Percentiles rank a stretch among this genome's conserved stretches.
Evolutionary conservation across 2,888 invertebrate genomes (phyloP).

Genomic region (Gasteruption jaculator): DNA sequence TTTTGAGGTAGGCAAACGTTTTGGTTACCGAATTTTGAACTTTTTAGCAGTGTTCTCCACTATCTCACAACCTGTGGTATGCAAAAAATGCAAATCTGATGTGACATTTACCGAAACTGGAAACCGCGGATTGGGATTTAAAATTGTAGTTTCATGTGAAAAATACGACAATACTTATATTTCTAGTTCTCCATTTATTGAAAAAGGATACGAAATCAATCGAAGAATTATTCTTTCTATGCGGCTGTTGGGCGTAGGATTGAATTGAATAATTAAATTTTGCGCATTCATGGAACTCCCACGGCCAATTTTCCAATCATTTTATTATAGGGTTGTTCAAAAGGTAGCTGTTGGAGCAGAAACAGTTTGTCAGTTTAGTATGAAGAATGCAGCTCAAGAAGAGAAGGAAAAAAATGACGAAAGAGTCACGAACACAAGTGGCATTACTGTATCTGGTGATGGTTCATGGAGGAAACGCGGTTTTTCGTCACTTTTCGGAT

Average conservation of each 20-base stretch:
- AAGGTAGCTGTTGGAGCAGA: constrained; percentile 14
- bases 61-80: constrained; percentile 15
- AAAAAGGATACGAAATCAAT: constrained; percentile 21
- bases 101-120: constrained; percentile 15
- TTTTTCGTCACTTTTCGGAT: constrained; percentile 13
- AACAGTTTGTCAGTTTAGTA: constrained; percentile 15
- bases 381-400: constrained; percentile 15
- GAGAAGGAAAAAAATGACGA: constrained; percentile 9
- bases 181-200: constrained; percentile 11
- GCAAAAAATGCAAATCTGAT: constrained; percentile 15
- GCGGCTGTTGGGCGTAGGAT: constrained; percentile 17
- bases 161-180: constrained; percentile 6
- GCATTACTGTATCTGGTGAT: constrained; percentile 21
- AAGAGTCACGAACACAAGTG: constrained; percentile 5
- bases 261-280: constrained; percentile 1
- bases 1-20: constrained; percentile 7
- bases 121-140: constrained; percentile 17
- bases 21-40: constrained; percentile 17
- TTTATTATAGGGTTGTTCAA: constrained; percentile 18
- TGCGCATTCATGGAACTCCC: constrained; percentile 33
- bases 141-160: constrained; percentile 16
- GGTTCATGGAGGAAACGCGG: constrained; percentile 20
- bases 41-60: constrained; percentile 15
- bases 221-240: constrained; percentile 18
- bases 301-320: constrained; percentile 25